These are phyloP conservation scores for Chydorus sphaericus DNA, from an alignment of 2,888 invertebrate genomes.

Conservation along the genomic window DNA sequence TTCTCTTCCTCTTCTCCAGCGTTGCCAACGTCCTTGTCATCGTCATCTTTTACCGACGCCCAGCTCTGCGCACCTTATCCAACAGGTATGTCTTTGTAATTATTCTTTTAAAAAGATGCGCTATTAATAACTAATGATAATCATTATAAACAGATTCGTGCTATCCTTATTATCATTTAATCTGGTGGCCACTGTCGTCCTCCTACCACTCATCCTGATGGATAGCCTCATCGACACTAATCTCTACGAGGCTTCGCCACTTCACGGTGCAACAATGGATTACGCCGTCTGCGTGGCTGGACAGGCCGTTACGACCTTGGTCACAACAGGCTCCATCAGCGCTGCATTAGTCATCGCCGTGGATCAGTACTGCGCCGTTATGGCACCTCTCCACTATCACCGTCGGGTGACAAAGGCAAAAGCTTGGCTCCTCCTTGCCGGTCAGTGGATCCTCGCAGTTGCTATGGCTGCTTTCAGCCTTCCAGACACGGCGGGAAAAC, in stretches of 20 bases:
- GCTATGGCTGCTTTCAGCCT: conserved; percentile 25
- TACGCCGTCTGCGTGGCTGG: conserved; percentile 37
- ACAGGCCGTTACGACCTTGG: conserved; percentile 44
- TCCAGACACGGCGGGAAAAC: conserved; percentile 18
- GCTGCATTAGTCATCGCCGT: conserved; percentile 46
- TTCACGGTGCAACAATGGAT: conserved; percentile 31
- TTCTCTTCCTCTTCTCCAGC: conserved; percentile 46
- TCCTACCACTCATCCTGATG: conserved; percentile 30
- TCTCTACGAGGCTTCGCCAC: conserved; percentile 35
- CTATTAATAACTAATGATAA: background rate
- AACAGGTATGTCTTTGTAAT: conserved; percentile 45
- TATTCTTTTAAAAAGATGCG: background rate
- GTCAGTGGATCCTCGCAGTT: conserved; percentile 27
- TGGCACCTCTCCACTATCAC: conserved; percentile 47
- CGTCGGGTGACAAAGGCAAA: conserved; percentile 29
- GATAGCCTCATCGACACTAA: conserved; percentile 19
- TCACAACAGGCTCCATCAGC: conserved; percentile 40
- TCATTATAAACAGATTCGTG: conserved; percentile 40
- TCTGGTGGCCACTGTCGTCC: conserved; percentile 29
- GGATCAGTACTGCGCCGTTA: conserved; percentile 49
- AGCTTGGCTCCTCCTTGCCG: conserved; percentile 24
- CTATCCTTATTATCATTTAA: conserved; percentile 41
- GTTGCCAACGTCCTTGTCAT: conserved; percentile 56
- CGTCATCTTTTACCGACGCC: conserved; percentile 54
- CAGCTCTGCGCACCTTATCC: conserved; percentile 58